A percentile compares a stretch with the other conserved stretches of the same genome.
These are phyloP conservation scores for Pithys albifrons DNA, from an alignment of 2,113 vertebrate genomes.

Conservation along the genomic window DNA sequence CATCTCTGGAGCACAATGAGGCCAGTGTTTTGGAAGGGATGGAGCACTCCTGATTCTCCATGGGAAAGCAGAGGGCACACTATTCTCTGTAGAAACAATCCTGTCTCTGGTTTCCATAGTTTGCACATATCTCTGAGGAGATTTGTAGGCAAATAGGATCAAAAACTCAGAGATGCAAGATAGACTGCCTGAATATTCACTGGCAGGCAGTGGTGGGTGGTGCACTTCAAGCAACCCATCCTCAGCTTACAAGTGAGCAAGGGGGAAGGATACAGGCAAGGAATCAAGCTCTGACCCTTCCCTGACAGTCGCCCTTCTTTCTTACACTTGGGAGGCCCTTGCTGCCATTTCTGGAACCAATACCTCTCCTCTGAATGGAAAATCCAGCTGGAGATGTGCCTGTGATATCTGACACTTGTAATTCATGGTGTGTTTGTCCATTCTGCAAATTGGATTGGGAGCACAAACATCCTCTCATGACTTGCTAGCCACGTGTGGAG, in stretches of 20 bases:
- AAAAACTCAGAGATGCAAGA: slow-evolving; percentile 2
- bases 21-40: neutral
- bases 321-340: slow-evolving; percentile 13
- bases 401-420: slow-evolving; percentile 58
- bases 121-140: neutral
- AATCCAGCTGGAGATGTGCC: slow-evolving; percentile 52
- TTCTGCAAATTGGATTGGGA: slow-evolving; percentile 6
- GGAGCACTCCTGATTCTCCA: neutral
- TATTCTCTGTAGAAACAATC: neutral
- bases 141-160: slow-evolving; percentile 19
- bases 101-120: neutral
- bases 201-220: neutral
- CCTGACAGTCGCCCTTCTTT: neutral
- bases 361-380: slow-evolving; percentile 22
- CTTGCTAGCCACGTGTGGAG: slow-evolving; percentile 17
- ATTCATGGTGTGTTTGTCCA: neutral
- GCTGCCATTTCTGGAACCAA: neutral
- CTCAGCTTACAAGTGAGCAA: neutral
- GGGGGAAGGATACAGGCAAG: neutral
- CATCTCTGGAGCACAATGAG: neutral
- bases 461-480: slow-evolving; percentile 17
- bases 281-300: neutral
- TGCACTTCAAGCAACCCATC: slow-evolving; percentile 8
- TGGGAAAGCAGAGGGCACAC: neutral
- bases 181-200: slow-evolving; percentile 17